phyloP scores from a whole-genome alignment of 2,888 invertebrate species.

The Bellardia pandia region DNA sequence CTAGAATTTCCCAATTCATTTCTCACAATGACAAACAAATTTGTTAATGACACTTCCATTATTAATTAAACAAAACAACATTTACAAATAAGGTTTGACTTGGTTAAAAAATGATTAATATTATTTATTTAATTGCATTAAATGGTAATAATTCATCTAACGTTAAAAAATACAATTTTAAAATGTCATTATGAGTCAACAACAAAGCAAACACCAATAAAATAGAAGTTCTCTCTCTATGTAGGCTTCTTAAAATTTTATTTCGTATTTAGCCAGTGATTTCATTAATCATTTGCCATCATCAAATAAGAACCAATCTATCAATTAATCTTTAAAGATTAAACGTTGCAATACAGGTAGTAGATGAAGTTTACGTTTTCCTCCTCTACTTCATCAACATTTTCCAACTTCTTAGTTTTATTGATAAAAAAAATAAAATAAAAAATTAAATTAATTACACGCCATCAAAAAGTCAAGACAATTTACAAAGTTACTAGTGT shows the following conservation, averaged over 20 bases:
- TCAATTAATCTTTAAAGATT: slow-evolving; percentile 60
- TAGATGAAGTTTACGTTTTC: slow-evolving; percentile 14
- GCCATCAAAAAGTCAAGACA: slow-evolving; percentile 41
- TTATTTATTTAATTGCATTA: slow-evolving; percentile 14
- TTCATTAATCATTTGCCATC: slow-evolving; percentile 65
- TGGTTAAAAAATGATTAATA: slow-evolving; percentile 17
- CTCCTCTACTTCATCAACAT: neutral
- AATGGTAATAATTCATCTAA: slow-evolving; percentile 15
- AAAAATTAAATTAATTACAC: slow-evolving; percentile 60
- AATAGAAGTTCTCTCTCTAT: slow-evolving; percentile 11
- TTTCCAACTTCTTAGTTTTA: slow-evolving; percentile 8
- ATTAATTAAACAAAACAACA: slow-evolving; percentile 12
- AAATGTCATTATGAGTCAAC: slow-evolving; percentile 51
- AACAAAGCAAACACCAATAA: neutral
- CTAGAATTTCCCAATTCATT: neutral
- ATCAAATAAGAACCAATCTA: slow-evolving; percentile 58
- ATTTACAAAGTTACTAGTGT: neutral
- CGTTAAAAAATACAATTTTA: slow-evolving; percentile 12
- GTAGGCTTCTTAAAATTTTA: neutral
- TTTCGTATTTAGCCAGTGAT: neutral
- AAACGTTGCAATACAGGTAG: slow-evolving; percentile 44
- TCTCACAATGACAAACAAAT: neutral
- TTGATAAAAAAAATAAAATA: slow-evolving; percentile 32
- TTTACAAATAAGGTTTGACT: neutral
- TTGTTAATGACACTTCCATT: neutral